Evolutionary conservation across 2,797 vertebrate genomes (phyloP), one percentile per base, ranked within the genome.

Genomic region (Coregonus ussuriensis): DNA sequence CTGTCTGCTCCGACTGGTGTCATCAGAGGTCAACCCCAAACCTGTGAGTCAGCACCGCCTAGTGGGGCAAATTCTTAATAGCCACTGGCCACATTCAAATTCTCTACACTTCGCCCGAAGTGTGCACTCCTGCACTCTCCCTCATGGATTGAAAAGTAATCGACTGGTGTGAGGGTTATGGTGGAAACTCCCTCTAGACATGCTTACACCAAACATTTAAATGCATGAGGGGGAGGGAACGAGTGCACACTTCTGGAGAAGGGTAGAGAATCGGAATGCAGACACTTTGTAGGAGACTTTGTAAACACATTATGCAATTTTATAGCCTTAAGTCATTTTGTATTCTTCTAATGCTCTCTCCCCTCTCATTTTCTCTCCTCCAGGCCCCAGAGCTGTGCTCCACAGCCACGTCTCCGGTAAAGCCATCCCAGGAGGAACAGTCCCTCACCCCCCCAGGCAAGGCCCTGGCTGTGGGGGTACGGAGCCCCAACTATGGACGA

Each of bases 21-120:
- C 97, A 41, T 97, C 97, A 0, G 98, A 99, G 89, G 96, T 96
- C 88, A 98, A 98, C 88, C 97, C 98, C 74, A 98, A 97, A 92
- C 95, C 95, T 77, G 93, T 98, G 37, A 59, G 53, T 54, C 4
- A 54, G 18, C 53, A 15, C 15, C 53, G 18, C 53, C 53, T 59
- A 59, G 6, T 59, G 18, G 1, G 7, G n/a, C 56, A 59, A 18
- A 59, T 59, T n/a, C 54, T 59, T 59, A 6, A 59, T 59, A 21
- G 41, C 41, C 41, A 3, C 41, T 47, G 41, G 41, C 41, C 41
- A 47, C 41, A 47, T 47, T 47, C 0, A 2, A 18, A 59, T 18
- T 21, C 54, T 16, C 16, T 18, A 59, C 16, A 59, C 54, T 59
- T n/a, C 0, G 16, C 5, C 16, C 18, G 6, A 59, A 21, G 16